Evolutionary conservation across 2,888 invertebrate species (phyloP).

Genomic region (Limenitis arthemis): DNA sequence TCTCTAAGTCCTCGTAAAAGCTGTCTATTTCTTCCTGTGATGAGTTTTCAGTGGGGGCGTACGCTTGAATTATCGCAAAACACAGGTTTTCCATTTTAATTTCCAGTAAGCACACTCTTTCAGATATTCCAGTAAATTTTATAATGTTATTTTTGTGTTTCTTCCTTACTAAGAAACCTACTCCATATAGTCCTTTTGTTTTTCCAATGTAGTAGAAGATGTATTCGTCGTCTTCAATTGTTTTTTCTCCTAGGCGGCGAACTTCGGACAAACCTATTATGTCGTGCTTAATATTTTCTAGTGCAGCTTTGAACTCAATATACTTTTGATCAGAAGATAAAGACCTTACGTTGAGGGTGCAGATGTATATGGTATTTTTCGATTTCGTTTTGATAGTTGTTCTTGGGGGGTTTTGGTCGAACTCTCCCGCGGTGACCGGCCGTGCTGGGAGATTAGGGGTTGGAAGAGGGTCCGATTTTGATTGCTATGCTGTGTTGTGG

Average conservation of each 20-base stretch:
- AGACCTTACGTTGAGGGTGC: conserved; percentile 19
- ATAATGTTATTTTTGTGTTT: conserved; percentile 22
- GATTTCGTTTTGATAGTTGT: conserved; percentile 11
- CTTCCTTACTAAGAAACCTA: conserved; percentile 25
- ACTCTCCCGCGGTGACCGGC: not conserved
- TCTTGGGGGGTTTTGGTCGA: conserved; percentile 25
- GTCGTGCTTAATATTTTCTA: conserved; percentile 20
- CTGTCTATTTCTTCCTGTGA: conserved; percentile 22
- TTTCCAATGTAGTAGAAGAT: conserved; percentile 22
- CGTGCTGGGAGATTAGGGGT: conserved; percentile 20
- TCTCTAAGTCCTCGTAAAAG: conserved; percentile 16
- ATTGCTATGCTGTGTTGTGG: conserved; percentile 9
- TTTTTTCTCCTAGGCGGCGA: conserved; percentile 20
- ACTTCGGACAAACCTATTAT: conserved; percentile 20
- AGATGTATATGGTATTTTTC: conserved; percentile 12
- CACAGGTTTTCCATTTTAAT: conserved; percentile 17
- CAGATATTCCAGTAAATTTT: conserved; percentile 25
- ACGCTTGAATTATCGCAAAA: conserved; percentile 20
- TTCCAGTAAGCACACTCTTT: conserved; percentile 26
- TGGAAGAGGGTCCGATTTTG: conserved; percentile 7
- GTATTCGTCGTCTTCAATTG: conserved; percentile 20
- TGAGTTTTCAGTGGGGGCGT: conserved; percentile 23
- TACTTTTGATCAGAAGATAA: conserved; percentile 11
- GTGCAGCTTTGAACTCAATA: conserved; percentile 17
- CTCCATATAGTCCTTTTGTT: conserved; percentile 25